These are phyloP conservation scores for Sisor rabdophorus DNA, from an alignment of 2,113 vertebrate species.

Conservation along the genomic window DNA sequence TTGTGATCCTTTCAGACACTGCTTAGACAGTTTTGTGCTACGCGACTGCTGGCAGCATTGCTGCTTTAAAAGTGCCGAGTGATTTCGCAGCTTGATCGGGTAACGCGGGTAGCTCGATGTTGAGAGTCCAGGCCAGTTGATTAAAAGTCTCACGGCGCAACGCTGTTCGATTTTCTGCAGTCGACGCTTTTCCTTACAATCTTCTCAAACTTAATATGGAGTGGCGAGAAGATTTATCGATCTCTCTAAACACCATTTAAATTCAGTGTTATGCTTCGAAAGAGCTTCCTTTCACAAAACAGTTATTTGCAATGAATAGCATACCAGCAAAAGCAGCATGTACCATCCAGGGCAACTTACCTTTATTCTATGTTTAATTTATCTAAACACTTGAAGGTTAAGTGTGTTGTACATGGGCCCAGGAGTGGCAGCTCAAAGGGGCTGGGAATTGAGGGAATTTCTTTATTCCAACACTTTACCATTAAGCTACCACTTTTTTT, in stretches of 20 bases:
- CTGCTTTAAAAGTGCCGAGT: constrained; percentile 53
- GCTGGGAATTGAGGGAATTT: no score
- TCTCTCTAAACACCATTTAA: background rate
- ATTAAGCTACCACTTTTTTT: no score
- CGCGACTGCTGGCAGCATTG: constrained; percentile 44
- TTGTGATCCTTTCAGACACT: background rate
- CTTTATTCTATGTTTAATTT: no score
- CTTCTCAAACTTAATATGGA: constrained; percentile 40
- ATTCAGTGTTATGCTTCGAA: background rate
- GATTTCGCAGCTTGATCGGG: constrained; percentile 55
- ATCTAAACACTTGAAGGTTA: no score
- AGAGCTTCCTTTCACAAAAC: background rate
- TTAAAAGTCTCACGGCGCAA: constrained; percentile 44
- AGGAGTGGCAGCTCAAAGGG: no score
- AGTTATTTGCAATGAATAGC: background rate
- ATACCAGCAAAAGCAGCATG: background rate
- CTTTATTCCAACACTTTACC: no score
- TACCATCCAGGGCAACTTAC: no score
- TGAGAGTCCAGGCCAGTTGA: constrained; percentile 42
- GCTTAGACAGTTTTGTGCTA: background rate
- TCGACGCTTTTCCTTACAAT: background rate
- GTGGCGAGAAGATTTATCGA: no score
- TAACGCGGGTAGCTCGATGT: constrained; percentile 60
- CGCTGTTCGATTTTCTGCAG: constrained; percentile 42
- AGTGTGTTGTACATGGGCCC: no score